phyloP scores from a whole-genome alignment of 2,797 vertebrate genomes.

The Pelochelys cantorii region DNA sequence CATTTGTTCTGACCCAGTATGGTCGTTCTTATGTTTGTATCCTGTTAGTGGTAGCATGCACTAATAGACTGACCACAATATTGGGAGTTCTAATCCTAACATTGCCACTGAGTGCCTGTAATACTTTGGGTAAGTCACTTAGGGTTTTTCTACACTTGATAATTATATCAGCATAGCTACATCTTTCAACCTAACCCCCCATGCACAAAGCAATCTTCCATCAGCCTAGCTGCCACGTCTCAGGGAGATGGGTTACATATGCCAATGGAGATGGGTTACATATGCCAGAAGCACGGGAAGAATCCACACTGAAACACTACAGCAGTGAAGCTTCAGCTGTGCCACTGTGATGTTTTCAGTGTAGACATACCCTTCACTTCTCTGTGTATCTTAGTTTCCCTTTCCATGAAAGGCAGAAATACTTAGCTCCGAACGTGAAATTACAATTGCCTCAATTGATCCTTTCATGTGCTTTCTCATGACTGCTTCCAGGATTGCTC shows the following conservation, averaged over 20 bases:
- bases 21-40: too few relatives aligned
- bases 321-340: not conserved
- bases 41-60: not conserved
- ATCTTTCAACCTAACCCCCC: not conserved
- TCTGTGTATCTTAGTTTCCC: not conserved
- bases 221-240: not conserved
- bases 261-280: too few relatives aligned
- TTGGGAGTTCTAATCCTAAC: not conserved
- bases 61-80: not conserved
- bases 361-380: not conserved
- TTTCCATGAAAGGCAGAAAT: fast-evolving
- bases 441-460: not conserved
- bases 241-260: fast-evolving
- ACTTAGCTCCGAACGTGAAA: not conserved
- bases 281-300: not conserved
- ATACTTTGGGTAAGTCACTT: not conserved
- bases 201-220: not conserved
- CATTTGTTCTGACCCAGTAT: too few relatives aligned
- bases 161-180: not conserved
- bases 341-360: not conserved
- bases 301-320: not conserved
- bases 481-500: not conserved
- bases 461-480: not conserved
- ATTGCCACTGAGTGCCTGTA: slow-evolving; percentile 13
- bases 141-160: not conserved